Conservation (phyloP, 92 coral and sea anemone species). For the Muricea muricata region DNA sequence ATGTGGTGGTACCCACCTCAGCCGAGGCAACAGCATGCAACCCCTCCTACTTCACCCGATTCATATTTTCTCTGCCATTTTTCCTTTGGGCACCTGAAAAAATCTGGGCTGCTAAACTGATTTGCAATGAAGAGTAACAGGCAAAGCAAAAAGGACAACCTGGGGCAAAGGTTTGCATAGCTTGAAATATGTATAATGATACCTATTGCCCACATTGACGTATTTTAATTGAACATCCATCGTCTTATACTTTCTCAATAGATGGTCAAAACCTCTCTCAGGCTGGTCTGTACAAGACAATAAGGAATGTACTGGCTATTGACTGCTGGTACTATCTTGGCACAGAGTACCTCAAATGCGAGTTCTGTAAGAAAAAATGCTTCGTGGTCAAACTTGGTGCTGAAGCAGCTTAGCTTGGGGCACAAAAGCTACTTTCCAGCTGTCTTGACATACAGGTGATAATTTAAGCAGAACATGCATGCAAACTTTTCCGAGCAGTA, state of each 20-base stretch:
- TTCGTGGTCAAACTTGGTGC: constrained; percentile 4
- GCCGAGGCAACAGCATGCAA: not conserved
- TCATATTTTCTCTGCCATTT: constrained; percentile 30
- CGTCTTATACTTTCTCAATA: not conserved
- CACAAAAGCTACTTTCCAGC: constrained; percentile 29
- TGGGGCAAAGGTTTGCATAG: constrained; percentile 10
- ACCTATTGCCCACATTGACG: not conserved
- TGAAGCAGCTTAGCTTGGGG: constrained; percentile 21
- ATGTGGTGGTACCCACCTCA: constrained; percentile 35
- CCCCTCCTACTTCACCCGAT: constrained; percentile 31
- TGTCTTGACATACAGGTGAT: constrained; percentile 34
- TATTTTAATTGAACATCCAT: not conserved
- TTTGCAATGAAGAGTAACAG: constrained; percentile 21
- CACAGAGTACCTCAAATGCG: constrained; percentile 27
- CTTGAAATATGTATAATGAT: not conserved
- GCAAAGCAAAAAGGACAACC: not conserved
- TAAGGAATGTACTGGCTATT: constrained; percentile 15
- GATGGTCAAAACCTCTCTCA: constrained; percentile 9
- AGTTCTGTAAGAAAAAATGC: not conserved
- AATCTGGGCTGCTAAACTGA: constrained; percentile 18
- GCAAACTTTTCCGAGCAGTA: not conserved
- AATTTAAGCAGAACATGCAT: not conserved
- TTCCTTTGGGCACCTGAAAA: constrained; percentile 42
- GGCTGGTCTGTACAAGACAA: constrained; percentile 31
- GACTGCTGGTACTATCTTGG: constrained; percentile 33